Evolutionary conservation across 2,888 invertebrate species (phyloP), one percentile per base, ranked within the genome.

Genomic region (Ryuthela nishihirai): DNA sequence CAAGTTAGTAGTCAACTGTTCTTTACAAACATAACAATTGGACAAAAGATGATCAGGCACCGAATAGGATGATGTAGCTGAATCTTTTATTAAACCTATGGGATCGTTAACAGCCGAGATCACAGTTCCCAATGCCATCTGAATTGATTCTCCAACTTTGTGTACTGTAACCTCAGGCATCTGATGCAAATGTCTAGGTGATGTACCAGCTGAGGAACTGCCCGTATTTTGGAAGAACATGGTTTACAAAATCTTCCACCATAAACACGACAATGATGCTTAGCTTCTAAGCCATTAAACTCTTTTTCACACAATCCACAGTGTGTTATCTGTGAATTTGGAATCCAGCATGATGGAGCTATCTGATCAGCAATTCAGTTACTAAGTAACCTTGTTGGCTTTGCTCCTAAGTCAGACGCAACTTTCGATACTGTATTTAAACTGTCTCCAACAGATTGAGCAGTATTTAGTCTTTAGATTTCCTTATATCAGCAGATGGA

Each of bases 291-390:
- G 34, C 76, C 76, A 43, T 77, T 75, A 69, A 85, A 84, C 41
- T 75, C 72, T 46, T 72, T 75, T 67, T 81, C 78, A 72, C 88
- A 88, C 44, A 80, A 79, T 67, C 79, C 75, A 71, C 88, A 88
- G 64, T 80, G 72, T 69, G 77, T 81, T 61, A 88, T 87, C 71
- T 86, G 82, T 65, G 82, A 76, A 72, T 88, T 88, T 7, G 86
- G 84, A 53, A 82, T 80, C 89, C 88, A 89, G 73, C 88, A 88
- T 32, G 81, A 80, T 0, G 89, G 89, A 12, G 85, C 85, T 24
- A 85, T 81, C 71, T 83, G 82, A 73, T 88, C 87, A 1, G 87
- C 82, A n/a, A 87, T 80, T 84, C 85, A 86, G 54, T 83, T 80
- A 1, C 81, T 79, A 1, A 88, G 69, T 2, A 79, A 79, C 70